Evolutionary conservation across 2,797 vertebrate species (phyloP).

Genomic region (Bovichtus diacanthus): DNA sequence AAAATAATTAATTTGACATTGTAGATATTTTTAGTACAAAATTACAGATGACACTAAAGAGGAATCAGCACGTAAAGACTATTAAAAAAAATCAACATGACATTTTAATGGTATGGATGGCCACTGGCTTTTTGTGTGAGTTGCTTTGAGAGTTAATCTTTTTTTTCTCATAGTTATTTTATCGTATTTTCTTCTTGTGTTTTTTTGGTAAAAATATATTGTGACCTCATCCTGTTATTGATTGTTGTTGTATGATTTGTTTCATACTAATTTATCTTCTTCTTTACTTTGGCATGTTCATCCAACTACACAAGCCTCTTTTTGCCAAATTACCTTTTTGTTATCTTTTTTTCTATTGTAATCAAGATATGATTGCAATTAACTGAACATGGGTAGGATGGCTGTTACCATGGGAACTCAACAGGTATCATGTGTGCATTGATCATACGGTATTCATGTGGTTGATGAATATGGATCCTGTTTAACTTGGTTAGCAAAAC

Average conservation of each 20-base stretch:
- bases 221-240: neutral
- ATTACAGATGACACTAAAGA: neutral
- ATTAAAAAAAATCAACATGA: too few relatives aligned
- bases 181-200: neutral
- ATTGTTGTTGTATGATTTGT: neutral
- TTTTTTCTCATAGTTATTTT: neutral
- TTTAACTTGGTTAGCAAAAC: neutral
- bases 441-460: neutral
- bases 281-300: neutral
- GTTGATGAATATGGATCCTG: slow-evolving; percentile 10
- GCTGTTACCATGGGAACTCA: slow-evolving; percentile 7
- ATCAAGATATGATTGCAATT: neutral
- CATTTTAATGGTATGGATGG: neutral
- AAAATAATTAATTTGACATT: neutral
- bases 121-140: too few relatives aligned
- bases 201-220: neutral
- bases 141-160: neutral
- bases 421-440: neutral
- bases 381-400: neutral
- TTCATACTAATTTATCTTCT: neutral
- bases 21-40: neutral
- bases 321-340: neutral
- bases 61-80: neutral
- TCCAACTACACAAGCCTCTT: neutral
- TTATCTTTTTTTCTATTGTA: neutral